Conservation (phyloP, 2,113 vertebrate species). For the Silurus glanis region DNA sequence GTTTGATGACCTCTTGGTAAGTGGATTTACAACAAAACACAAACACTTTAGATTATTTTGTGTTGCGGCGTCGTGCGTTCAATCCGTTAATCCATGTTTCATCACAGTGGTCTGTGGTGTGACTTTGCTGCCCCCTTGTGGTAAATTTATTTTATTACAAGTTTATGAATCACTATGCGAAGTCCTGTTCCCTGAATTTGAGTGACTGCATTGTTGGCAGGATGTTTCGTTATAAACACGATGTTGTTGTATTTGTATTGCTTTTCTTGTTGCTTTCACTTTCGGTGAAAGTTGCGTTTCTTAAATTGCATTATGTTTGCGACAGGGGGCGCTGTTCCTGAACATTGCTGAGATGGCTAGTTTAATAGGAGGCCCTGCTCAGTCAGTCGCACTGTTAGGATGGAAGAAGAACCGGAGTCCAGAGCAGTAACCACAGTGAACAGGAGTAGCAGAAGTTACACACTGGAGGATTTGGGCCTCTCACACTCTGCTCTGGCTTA, state of each 20-base stretch:
- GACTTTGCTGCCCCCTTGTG: constrained; percentile 45
- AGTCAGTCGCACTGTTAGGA: constrained; percentile 33
- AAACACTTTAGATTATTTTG: background rate
- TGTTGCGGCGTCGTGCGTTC: background rate
- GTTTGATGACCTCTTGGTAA: background rate
- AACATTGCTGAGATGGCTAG: background rate
- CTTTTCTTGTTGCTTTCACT: background rate
- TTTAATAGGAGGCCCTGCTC: constrained; percentile 18
- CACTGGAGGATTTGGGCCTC: constrained; percentile 38
- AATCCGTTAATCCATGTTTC: background rate
- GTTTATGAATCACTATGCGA: background rate
- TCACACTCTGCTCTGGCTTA: constrained; percentile 64
- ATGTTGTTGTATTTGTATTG: background rate
- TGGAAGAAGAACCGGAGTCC: constrained; percentile 53
- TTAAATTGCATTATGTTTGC: background rate
- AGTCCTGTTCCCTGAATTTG: background rate
- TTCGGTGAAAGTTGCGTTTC: background rate
- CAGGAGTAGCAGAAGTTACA: constrained; percentile 17
- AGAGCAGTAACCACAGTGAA: constrained; percentile 5
- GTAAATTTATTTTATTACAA: background rate
- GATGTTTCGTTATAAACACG: background rate
- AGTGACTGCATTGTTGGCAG: background rate
- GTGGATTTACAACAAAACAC: background rate
- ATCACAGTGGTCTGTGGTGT: background rate
- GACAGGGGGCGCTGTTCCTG: constrained; percentile 19